phyloP scores from a whole-genome alignment of 2,113 vertebrate genomes.

The Megaleporinus macrocephalus region DNA sequence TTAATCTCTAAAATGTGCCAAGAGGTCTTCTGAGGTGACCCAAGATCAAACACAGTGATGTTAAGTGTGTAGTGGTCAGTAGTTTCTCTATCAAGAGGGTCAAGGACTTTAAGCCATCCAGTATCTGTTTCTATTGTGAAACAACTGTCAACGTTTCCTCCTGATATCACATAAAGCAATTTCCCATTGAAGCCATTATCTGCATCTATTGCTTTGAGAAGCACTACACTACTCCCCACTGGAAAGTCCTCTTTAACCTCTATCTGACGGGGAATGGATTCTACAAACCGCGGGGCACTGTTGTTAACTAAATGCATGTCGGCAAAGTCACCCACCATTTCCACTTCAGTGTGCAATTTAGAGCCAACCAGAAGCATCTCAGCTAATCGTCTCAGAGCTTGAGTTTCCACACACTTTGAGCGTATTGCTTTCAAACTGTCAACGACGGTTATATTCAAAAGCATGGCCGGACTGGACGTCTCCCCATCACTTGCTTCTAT shows the following conservation, averaged over 20 bases:
- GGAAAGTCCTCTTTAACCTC: slow-evolving; percentile 78
- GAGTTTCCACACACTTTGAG: slow-evolving; percentile 83
- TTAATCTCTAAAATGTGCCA: slow-evolving; percentile 77
- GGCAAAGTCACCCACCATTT: slow-evolving; percentile 77
- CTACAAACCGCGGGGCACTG: slow-evolving; percentile 76
- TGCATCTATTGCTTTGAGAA: slow-evolving; percentile 77
- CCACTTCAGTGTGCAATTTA: slow-evolving; percentile 73
- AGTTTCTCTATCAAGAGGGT: slow-evolving; percentile 82
- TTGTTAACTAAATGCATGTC: slow-evolving; percentile 82
- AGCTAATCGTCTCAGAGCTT: slow-evolving; percentile 82
- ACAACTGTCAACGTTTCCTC: slow-evolving; percentile 82
- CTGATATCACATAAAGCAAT: slow-evolving; percentile 82
- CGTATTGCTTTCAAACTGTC: slow-evolving; percentile 70
- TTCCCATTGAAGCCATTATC: slow-evolving; percentile 86
- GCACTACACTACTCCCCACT: slow-evolving; percentile 72
- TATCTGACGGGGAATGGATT: slow-evolving; percentile 68
- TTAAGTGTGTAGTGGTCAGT: slow-evolving; percentile 81
- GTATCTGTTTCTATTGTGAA: slow-evolving; percentile 83
- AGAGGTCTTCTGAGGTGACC: slow-evolving; percentile 81
- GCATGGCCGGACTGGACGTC: slow-evolving; percentile 76
- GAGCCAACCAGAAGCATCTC: slow-evolving; percentile 82
- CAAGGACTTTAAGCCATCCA: slow-evolving; percentile 80
- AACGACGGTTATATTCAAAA: slow-evolving; percentile 83
- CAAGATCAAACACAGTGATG: slow-evolving; percentile 84
- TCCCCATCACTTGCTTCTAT: slow-evolving; percentile 86